Conservation (phyloP, 2,888 invertebrate genomes). For the Himalopsyche tibetana region DNA sequence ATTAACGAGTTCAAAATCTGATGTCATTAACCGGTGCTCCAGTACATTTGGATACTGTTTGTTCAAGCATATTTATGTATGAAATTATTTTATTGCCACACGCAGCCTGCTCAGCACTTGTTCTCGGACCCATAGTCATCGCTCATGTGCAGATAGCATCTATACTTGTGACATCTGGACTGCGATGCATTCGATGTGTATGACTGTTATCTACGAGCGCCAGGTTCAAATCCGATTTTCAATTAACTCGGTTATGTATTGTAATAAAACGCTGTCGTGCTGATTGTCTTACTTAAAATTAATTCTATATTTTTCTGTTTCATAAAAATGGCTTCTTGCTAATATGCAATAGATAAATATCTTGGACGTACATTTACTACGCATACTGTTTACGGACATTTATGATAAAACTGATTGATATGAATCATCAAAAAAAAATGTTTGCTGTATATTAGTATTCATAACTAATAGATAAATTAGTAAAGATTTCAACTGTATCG, state of each 20-base stretch:
- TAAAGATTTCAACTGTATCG: too few relatives aligned
- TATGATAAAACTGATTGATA: too few relatives aligned
- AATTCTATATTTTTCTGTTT: background rate
- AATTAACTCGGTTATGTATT: slow-evolving; percentile 60
- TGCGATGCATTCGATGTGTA: slow-evolving; percentile 58
- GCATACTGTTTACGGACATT: too few relatives aligned
- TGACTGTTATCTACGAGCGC: slow-evolving; percentile 56
- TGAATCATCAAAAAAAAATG: too few relatives aligned
- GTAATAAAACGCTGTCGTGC: background rate
- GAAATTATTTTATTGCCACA: slow-evolving; percentile 64
- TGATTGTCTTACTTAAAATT: background rate
- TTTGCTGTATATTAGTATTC: too few relatives aligned
- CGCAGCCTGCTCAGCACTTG: slow-evolving; percentile 62
- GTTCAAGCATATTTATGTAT: slow-evolving; percentile 58
- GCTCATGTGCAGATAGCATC: slow-evolving; percentile 64
- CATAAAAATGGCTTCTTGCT: background rate
- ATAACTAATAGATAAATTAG: too few relatives aligned
- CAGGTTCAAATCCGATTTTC: slow-evolving; percentile 59
- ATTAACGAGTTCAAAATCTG: slow-evolving; percentile 41
- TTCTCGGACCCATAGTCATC: slow-evolving; percentile 62
- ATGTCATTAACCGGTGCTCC: slow-evolving; percentile 49
- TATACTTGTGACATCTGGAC: slow-evolving; percentile 61
- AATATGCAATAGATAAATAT: background rate
- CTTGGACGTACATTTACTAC: background rate
- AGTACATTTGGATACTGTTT: slow-evolving; percentile 49